Percentiles rank a stretch among this genome's conserved stretches.
These are phyloP conservation scores for Acleris holmiana DNA, from an alignment of 2,888 invertebrate genomes.

Conservation along the genomic window DNA sequence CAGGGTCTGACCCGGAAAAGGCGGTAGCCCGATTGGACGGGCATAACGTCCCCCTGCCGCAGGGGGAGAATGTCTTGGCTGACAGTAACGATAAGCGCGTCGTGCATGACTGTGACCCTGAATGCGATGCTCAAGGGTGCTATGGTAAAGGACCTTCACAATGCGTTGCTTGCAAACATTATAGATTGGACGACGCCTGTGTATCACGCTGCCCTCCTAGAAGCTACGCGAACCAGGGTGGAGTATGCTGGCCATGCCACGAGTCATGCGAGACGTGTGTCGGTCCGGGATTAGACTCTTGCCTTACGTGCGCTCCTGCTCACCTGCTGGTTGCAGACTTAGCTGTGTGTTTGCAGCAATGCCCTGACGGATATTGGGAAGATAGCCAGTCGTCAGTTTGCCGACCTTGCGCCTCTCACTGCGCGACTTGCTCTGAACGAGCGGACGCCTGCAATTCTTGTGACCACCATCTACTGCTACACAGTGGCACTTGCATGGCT, in stretches of 20 bases:
- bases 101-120: slow-evolving; percentile 91
- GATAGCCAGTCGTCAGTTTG: slow-evolving; percentile 90
- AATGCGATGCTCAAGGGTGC: slow-evolving; percentile 94
- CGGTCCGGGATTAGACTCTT: slow-evolving; percentile 94
- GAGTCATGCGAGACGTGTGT: slow-evolving; percentile 95
- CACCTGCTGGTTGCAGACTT: slow-evolving; percentile 93
- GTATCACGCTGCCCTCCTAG: slow-evolving; percentile 93
- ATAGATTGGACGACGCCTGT: slow-evolving; percentile 92
- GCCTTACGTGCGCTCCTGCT: slow-evolving; percentile 92
- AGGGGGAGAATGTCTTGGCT: slow-evolving; percentile 85
- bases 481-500: slow-evolving; percentile 92
- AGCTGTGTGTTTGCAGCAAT: slow-evolving; percentile 93
- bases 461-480: slow-evolving; percentile 93
- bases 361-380: slow-evolving; percentile 95
- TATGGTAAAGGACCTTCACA: slow-evolving; percentile 93
- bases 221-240: slow-evolving; percentile 92
- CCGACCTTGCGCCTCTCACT: slow-evolving; percentile 93
- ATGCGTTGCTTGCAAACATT: slow-evolving; percentile 92
- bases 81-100: slow-evolving; percentile 86
- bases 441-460: slow-evolving; percentile 94
- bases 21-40: slow-evolving; percentile 90
- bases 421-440: slow-evolving; percentile 92
- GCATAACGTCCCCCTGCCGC: slow-evolving; percentile 86
- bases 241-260: slow-evolving; percentile 93
- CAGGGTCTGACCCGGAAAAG: slow-evolving; percentile 91